Evolutionary conservation across 2,113 vertebrate genomes (phyloP), one percentile per base, ranked within the genome.

Genomic region (Brevimyrus niger): DNA sequence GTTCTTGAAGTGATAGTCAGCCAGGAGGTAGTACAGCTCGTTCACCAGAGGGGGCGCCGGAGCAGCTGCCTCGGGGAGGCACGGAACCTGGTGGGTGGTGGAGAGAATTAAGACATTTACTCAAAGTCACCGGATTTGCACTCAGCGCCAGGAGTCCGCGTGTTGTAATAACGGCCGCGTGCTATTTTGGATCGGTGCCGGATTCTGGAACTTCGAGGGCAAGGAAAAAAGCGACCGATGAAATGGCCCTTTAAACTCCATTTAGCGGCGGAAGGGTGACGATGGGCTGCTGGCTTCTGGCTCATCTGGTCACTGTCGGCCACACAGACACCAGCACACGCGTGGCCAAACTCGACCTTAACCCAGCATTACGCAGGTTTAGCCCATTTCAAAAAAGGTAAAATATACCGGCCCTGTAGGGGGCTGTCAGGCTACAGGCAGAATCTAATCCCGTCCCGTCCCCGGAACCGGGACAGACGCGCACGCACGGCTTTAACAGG

Each of bases 1-100:
- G 94, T 99, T 99, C 93, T 99, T 99, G 94, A 99, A 99, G 91
- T 99, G 98, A 92, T 99, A 99, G 89, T 99, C 98, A 38, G 98
- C 98, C 92, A 99, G 94, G 83, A 99, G 96, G 91, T 99, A 99
- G 94, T 97, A 99, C 7, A 99, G 94, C 91, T 99, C 98, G 35
- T 96, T 96, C 89, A 98, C 96, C 91, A 99, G 96, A 0, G 96
- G 96, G 89, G 97, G 98, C 21, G 95, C 96, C 76, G 96, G 95
- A 90, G 97, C 94, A 0, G 97, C 96, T 17, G 97, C 98, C 80
- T 97, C 97, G 0, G 97, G 97, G 50, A 99, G 97, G 83, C 95
- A 94, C 0, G 98, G 98, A 0, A 94, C 96, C 98, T 99, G 92
- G 82, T 90, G 92, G 61, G 0, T 9, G 51, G 51, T 15, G 19